Conservation (phyloP, 2,797 vertebrate species). For the Triplophysa yarkandensis region DNA sequence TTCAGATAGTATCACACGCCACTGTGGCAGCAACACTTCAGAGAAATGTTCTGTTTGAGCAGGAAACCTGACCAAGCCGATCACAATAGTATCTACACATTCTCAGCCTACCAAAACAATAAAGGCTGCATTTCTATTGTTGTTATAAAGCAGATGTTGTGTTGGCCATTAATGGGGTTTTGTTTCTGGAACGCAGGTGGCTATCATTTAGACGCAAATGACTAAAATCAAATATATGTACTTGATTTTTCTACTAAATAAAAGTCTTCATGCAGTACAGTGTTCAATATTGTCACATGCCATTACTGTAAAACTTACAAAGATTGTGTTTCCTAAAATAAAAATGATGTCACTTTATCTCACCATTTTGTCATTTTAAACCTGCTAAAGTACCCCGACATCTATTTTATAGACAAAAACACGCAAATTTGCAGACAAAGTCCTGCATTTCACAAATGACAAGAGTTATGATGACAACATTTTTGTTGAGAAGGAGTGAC, state of each 20-base stretch:
- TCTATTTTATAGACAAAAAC: too few species aligned
- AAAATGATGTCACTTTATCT: too few species aligned
- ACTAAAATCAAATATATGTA: background rate
- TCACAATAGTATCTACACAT: slow-evolving; percentile 51
- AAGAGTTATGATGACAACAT: too few species aligned
- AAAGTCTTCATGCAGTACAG: background rate
- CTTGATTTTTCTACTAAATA: background rate
- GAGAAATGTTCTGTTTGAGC: slow-evolving; percentile 25
- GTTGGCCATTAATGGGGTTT: slow-evolving; percentile 16
- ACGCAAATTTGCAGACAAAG: too few species aligned
- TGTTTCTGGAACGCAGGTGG: slow-evolving; percentile 31
- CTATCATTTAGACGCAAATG: background rate
- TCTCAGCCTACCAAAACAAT: slow-evolving; percentile 46
- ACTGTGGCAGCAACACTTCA: slow-evolving; percentile 38
- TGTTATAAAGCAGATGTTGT: slow-evolving; percentile 26
- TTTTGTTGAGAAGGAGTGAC: too few species aligned
- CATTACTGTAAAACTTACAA: too few species aligned
- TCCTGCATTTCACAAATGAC: too few species aligned
- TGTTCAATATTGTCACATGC: too few species aligned
- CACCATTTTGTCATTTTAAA: too few species aligned
- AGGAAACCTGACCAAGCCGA: slow-evolving; percentile 49
- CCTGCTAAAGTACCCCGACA: too few species aligned
- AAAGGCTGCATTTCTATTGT: slow-evolving; percentile 41
- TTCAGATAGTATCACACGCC: slow-evolving; percentile 48
- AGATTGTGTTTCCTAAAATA: too few species aligned